These are phyloP conservation scores for Nemopilema nomurai DNA, from an alignment of 30 jellyfish, hydroid and myxozoan species.

Conservation along the genomic window DNA sequence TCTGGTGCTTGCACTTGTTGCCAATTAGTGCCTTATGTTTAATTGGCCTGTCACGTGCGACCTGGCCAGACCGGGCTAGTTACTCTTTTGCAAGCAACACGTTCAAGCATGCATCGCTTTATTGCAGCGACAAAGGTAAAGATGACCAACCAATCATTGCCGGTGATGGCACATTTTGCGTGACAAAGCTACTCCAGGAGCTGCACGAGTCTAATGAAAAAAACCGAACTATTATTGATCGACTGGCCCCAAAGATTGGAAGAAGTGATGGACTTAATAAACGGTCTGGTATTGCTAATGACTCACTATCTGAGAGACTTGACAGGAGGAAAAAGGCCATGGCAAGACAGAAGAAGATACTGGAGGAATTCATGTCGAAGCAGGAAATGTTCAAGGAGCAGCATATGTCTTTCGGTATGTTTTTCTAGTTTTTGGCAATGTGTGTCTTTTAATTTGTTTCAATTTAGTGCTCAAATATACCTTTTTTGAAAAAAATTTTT, in stretches of 20 bases:
- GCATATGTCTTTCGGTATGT: constrained; percentile 5
- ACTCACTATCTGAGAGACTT: constrained; percentile 2
- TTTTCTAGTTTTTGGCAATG: not conserved
- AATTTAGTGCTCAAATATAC: not conserved
- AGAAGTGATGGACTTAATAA: constrained; percentile 13
- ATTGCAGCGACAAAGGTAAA: not conserved
- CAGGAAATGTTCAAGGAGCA: constrained; percentile 72
- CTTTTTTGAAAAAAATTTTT: too few species aligned
- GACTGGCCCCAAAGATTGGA: constrained; percentile 44
- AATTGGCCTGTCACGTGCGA: not conserved
- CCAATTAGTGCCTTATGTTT: too few species aligned
- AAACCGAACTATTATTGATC: constrained; percentile 30
- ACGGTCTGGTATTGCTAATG: constrained; percentile 11
- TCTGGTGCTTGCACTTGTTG: too few species aligned
- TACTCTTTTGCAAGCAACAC: too few species aligned
- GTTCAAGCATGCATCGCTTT: not conserved
- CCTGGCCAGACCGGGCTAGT: too few species aligned
- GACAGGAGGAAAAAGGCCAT: constrained; percentile 71
- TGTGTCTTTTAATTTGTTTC: too few species aligned
- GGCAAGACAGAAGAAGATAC: constrained; percentile 67
- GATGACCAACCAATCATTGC: constrained; percentile 15
- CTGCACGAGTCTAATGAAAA: constrained; percentile 19
- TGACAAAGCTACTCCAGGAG: constrained; percentile 27
- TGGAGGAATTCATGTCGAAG: constrained; percentile 73
- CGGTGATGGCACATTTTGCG: constrained; percentile 66